These are phyloP conservation scores for Dichetophora obliterata DNA, from an alignment of 2,888 invertebrate genomes.

Conservation along the genomic window DNA sequence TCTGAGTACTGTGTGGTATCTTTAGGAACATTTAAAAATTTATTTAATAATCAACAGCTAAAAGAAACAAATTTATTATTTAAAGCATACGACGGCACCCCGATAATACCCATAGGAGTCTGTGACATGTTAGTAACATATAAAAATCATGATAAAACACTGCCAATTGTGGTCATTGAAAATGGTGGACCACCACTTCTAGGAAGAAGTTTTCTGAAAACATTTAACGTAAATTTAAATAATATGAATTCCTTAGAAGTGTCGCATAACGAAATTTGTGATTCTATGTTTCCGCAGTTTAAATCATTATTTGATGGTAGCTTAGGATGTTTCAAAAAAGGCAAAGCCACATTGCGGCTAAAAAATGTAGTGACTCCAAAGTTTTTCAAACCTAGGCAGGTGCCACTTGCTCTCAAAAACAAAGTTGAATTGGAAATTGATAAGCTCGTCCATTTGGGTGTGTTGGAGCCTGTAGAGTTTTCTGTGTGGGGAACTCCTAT, in stretches of 20 bases:
- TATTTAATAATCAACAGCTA: slow-evolving; percentile 19
- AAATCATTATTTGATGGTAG: not conserved
- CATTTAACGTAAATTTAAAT: too few species aligned
- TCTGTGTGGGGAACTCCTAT: slow-evolving; percentile 58
- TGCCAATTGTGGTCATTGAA: too few species aligned
- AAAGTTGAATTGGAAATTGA: slow-evolving; percentile 22
- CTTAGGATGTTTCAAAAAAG: slow-evolving; percentile 34
- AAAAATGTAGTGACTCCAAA: slow-evolving; percentile 27
- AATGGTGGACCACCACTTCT: too few species aligned
- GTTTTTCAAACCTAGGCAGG: slow-evolving; percentile 41
- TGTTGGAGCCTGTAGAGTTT: slow-evolving; percentile 41
- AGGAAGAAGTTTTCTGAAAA: too few species aligned
- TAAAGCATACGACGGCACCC: too few species aligned
- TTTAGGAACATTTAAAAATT: slow-evolving; percentile 8
- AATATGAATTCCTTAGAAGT: too few species aligned
- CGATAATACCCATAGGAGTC: too few species aligned
- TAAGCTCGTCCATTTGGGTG: slow-evolving; percentile 34
- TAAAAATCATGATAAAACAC: too few species aligned
- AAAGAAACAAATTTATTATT: not conserved
- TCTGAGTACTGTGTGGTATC: too few species aligned
- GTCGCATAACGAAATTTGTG: too few species aligned
- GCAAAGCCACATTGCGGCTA: slow-evolving; percentile 33
- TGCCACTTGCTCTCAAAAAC: slow-evolving; percentile 29
- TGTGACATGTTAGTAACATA: too few species aligned
- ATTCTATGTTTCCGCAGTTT: too few species aligned